Percentiles rank a stretch among this genome's conserved stretches.
phyloP scores from a whole-genome alignment of 2,888 invertebrate species.

The Nymphalis polychloros region DNA sequence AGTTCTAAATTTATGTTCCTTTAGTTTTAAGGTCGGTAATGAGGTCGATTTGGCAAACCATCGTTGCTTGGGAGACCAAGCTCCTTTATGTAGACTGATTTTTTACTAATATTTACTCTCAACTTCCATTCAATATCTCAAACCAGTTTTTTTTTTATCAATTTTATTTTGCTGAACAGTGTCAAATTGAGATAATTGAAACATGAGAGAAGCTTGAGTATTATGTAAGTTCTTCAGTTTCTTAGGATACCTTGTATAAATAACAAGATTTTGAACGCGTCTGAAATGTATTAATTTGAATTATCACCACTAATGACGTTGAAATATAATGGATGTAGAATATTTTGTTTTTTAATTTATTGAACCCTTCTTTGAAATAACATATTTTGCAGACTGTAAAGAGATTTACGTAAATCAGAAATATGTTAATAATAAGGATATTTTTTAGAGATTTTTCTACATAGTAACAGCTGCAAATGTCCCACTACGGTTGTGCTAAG shows the following conservation, averaged over 20 bases:
- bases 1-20: constrained; percentile 49
- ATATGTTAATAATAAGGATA: no score
- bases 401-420: no score
- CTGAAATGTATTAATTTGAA: constrained; percentile 72
- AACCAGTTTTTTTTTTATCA: constrained; percentile 38
- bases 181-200: constrained; percentile 36
- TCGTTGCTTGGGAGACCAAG: constrained; percentile 55
- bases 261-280: constrained; percentile 34
- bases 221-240: constrained; percentile 53
- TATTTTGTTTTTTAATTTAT: constrained; percentile 67
- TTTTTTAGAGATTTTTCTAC: no score
- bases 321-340: constrained; percentile 81
- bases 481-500: no score
- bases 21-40: constrained; percentile 59
- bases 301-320: constrained; percentile 73
- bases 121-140: constrained; percentile 46
- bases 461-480: no score
- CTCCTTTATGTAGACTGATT: constrained; percentile 73
- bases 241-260: constrained; percentile 56
- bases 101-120: constrained; percentile 48
- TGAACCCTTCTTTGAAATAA: not conserved
- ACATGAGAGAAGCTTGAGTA: constrained; percentile 48
- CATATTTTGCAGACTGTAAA: not conserved
- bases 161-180: constrained; percentile 29
- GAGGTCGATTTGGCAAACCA: constrained; percentile 52